Conservation (phyloP, 1,140 invertebrate genomes). For the Diorhabda elongata region DNA sequence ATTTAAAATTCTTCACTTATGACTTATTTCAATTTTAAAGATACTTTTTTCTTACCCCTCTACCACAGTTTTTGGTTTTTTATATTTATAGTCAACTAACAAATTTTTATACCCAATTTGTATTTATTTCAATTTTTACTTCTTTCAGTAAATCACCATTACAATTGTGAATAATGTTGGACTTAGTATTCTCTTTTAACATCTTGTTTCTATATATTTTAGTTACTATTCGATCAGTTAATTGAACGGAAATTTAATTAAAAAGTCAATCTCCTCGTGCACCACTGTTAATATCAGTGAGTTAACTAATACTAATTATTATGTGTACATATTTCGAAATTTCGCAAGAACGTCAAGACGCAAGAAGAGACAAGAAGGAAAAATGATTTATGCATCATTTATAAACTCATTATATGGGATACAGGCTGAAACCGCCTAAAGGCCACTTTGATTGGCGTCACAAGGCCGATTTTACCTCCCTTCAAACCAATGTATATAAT, state of each 20-base stretch:
- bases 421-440: slow-evolving; percentile 38
- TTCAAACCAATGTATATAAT: slow-evolving; percentile 36
- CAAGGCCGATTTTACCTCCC: slow-evolving; percentile 32
- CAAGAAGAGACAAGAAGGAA: slow-evolving; percentile 25
- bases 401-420: slow-evolving; percentile 48
- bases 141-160: too few species aligned
- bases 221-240: too few species aligned
- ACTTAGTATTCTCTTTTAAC: too few species aligned
- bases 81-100: too few species aligned
- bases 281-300: background rate
- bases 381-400: slow-evolving; percentile 50
- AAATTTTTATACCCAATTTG: too few species aligned
- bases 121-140: too few species aligned
- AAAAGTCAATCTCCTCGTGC: slow-evolving; percentile 1
- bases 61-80: too few species aligned
- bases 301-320: slow-evolving; percentile 32
- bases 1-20: too few species aligned
- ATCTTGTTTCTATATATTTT: too few species aligned
- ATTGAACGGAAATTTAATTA: background rate
- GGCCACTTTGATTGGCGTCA: slow-evolving; percentile 42
- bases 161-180: too few species aligned
- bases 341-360: slow-evolving; percentile 30
- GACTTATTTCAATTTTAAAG: too few species aligned
- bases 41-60: too few species aligned
- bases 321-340: slow-evolving; percentile 29